Conservation (phyloP, 2,113 vertebrate genomes). For the Clupea harengus region DNA sequence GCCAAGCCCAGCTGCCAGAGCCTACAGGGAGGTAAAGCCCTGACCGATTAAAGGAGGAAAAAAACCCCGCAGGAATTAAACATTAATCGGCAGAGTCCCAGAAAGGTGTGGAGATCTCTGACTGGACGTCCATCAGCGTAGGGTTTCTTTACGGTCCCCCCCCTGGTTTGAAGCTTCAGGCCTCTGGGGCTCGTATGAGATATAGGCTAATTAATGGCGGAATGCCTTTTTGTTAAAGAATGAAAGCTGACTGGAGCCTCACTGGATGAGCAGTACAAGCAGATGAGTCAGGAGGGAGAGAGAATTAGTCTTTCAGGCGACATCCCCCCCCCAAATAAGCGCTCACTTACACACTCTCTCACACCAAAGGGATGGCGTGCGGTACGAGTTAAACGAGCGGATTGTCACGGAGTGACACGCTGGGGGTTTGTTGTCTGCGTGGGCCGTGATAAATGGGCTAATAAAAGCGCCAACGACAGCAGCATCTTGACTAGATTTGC, state of each 20-base stretch:
- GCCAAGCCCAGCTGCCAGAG: conserved; percentile 57
- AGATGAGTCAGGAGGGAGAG: neutral
- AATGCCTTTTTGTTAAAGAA: neutral
- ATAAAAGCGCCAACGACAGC: conserved; percentile 37
- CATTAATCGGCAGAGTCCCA: conserved; percentile 54
- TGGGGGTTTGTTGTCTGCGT: conserved; percentile 29
- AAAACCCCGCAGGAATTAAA: conserved; percentile 38
- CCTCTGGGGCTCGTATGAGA: neutral
- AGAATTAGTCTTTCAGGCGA: conserved; percentile 1
- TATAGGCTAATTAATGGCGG: neutral
- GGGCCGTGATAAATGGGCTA: conserved; percentile 41
- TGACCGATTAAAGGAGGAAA: conserved; percentile 21
- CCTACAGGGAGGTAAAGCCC: conserved; percentile 59
- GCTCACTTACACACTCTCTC: neutral
- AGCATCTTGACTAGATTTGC: conserved; percentile 59
- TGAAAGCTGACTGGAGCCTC: neutral
- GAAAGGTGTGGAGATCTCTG: conserved; percentile 53
- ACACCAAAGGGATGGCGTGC: conserved; percentile 33
- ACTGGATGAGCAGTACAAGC: neutral
- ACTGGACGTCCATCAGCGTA: conserved; percentile 53
- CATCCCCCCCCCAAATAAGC: conserved; percentile 26
- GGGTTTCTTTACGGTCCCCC: neutral
- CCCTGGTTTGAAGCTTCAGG: neutral
- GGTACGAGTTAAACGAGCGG: conserved; percentile 47
- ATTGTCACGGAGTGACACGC: conserved; percentile 27